Evolutionary conservation across 2,113 vertebrate species (phyloP).

Genomic region (Platysteira castanea): DNA sequence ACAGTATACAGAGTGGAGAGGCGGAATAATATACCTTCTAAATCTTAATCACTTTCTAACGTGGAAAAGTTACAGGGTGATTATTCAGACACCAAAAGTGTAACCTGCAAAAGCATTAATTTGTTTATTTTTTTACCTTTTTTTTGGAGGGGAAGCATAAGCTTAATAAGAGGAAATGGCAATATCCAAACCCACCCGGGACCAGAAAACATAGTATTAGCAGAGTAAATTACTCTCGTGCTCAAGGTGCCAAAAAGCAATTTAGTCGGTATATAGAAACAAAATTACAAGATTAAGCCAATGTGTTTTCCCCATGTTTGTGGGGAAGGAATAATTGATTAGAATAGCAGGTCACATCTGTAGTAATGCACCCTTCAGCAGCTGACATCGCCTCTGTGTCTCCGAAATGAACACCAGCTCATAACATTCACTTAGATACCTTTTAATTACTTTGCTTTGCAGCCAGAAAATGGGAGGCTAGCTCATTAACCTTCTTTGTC

Average conservation of each 20-base stretch:
- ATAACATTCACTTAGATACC: constrained; percentile 10
- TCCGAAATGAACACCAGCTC: constrained; percentile 17
- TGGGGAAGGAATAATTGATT: constrained; percentile 23
- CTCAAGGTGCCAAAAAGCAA: constrained; percentile 35
- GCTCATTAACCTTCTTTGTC: constrained; percentile 52
- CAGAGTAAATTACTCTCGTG: not conserved
- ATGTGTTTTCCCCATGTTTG: constrained; percentile 14
- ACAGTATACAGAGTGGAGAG: not conserved
- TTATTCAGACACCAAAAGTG: not conserved
- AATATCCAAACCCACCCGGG: not conserved
- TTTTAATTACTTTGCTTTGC: constrained; percentile 45
- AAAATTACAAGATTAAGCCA: constrained; percentile 42
- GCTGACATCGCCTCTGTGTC: not conserved
- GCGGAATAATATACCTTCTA: not conserved
- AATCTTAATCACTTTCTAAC: constrained; percentile 9
- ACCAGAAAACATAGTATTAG: not conserved
- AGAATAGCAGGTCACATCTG: constrained; percentile 18
- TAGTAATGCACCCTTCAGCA: not conserved
- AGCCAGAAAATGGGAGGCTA: constrained; percentile 34
- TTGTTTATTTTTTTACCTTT: not conserved
- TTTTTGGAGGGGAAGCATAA: not conserved
- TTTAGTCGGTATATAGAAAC: not conserved
- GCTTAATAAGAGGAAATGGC: not conserved
- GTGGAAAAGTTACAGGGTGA: not conserved
- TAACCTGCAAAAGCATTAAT: not conserved